Evolutionary conservation across 2,113 vertebrate genomes (phyloP), one percentile per base, ranked within the genome.

Genomic region (Ailuropoda melanoleuca): DNA sequence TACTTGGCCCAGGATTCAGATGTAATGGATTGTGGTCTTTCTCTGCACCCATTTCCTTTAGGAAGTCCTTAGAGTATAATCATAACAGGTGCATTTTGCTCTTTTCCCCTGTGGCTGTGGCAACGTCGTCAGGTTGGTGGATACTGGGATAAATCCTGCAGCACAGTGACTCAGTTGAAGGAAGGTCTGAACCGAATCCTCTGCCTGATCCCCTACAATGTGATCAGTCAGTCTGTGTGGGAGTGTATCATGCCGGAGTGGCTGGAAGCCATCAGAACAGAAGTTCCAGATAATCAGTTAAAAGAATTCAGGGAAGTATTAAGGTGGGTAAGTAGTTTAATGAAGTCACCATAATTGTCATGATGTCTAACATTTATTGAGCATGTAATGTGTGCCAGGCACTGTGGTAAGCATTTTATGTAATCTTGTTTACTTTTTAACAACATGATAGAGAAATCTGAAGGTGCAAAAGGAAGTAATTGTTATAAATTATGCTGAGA

Each of bases 191-290:
- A 99, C 98, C 98, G 99, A 68, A 99, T 99, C 97, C 99, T 99
- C 88, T 99, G 99, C 98, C 98, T 99, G 98, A 99, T 99, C 96
- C 99, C 99, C 0, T 99, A 99, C 98, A 99, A 99, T 37, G 99
- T 99, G 92, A 99, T 99, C 98, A 99, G 98, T 97, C 99, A 99
- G 95, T 99, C 99, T 0, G 99, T 99, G 97, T 99, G 99, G 99
- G 99, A 99, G 95, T 99, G 99, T 84, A 99, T 99, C 78, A 99
- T 99, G 99, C 99, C 99, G 0, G 99, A 99, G 80, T 99, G 99
- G 99, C 80, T 99, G 97, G 99, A 99, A 98, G 99, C 99, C 82
- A 99, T 99, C 97, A 99, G 99, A 96, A 99, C 99, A 0, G 99
- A 99, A 98, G 99, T 99, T 94, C 99, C 99, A 0, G 99, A 99